phyloP scores from a whole-genome alignment of 2,113 vertebrate species.

The Cyanoderma ruficeps region DNA sequence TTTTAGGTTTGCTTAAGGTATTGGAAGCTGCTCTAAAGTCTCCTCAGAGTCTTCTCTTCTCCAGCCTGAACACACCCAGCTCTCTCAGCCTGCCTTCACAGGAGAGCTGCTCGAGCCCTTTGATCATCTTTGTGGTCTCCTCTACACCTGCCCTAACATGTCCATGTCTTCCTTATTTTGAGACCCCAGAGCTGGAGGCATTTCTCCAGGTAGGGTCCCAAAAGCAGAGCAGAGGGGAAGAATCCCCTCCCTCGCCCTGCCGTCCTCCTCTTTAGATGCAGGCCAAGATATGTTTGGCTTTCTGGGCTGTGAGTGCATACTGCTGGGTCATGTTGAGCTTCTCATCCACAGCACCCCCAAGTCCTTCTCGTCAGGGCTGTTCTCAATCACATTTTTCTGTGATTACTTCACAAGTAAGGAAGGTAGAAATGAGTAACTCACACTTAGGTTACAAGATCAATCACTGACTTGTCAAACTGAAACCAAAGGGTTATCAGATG shows the following conservation, averaged over 20 bases:
- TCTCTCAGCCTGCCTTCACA: background rate
- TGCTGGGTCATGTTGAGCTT: background rate
- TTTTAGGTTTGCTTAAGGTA: background rate
- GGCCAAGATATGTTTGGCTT: background rate
- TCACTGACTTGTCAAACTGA: background rate
- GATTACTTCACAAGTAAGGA: background rate
- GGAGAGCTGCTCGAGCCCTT: background rate
- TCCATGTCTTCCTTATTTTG: no score
- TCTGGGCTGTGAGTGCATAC: background rate
- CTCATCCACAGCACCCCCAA: background rate
- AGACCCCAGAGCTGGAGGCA: background rate
- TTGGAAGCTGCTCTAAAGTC: background rate
- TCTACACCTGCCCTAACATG: background rate
- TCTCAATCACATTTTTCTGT: background rate
- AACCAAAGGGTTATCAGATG: background rate
- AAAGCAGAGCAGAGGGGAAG: background rate
- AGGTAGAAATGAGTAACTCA: background rate
- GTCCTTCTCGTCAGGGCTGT: background rate
- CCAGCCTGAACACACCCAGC: background rate
- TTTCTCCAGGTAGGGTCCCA: rapidly evolving
- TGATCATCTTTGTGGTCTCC: background rate
- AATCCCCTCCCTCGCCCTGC: background rate
- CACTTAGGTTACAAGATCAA: background rate
- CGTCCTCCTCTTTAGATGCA: background rate
- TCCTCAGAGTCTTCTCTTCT: background rate